phyloP scores from a whole-genome alignment of 2,888 invertebrate genomes.

The Balanococcus diminutus region DNA sequence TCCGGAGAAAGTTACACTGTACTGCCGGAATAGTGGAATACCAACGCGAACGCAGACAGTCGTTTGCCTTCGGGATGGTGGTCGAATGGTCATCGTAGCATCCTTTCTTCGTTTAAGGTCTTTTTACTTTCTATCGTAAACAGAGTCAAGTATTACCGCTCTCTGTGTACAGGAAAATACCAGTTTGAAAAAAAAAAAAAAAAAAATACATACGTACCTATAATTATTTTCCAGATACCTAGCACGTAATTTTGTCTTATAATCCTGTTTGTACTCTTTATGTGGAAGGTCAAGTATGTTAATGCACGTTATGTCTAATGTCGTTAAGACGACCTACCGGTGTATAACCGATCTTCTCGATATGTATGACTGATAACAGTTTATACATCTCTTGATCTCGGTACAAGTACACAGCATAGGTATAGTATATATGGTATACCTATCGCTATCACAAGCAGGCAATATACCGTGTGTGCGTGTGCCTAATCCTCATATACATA shows the following conservation, averaged over 20 bases:
- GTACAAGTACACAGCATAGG: neutral
- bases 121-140: constrained; percentile 50
- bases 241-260: constrained; percentile 28
- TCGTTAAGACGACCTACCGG: constrained; percentile 14
- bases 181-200: neutral
- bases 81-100: constrained; percentile 43
- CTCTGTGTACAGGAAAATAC: constrained; percentile 27
- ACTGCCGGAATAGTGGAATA: constrained; percentile 38
- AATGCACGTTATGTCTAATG: constrained; percentile 39
- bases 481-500: neutral
- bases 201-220: constrained; percentile 26
- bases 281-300: constrained; percentile 37
- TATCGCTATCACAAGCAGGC: neutral
- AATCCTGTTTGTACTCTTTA: constrained; percentile 32
- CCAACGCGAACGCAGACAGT: constrained; percentile 46
- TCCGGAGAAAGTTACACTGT: constrained; percentile 24
- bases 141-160: constrained; percentile 23
- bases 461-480: neutral
- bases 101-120: constrained; percentile 43
- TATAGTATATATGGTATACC: neutral
- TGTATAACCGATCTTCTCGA: neutral
- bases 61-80: constrained; percentile 51
- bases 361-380: neutral
- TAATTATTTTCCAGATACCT: constrained; percentile 27
- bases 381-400: neutral